phyloP scores from a whole-genome alignment of 2,113 vertebrate species.

The Bambusicola thoracicus region DNA sequence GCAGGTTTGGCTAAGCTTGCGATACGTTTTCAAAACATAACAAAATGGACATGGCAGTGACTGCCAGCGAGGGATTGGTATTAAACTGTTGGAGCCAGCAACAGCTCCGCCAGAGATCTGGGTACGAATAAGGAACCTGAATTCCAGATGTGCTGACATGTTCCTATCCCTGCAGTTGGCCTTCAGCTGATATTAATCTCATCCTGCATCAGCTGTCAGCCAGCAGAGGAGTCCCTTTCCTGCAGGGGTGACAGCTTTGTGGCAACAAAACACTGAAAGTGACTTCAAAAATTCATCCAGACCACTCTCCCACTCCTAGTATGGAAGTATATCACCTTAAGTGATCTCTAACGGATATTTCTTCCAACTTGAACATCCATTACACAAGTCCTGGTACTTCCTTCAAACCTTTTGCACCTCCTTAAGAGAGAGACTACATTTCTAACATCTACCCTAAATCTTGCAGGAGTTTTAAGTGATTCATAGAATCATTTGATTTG shows the following conservation, averaged over 20 bases:
- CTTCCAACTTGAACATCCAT: not conserved
- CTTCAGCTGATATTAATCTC: conserved; percentile 19
- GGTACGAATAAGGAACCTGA: conserved; percentile 8
- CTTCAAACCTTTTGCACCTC: not conserved
- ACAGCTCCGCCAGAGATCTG: not conserved
- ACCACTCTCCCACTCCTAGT: not conserved
- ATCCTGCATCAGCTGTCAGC: conserved; percentile 27
- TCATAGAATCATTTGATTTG: not conserved
- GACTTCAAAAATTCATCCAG: not conserved
- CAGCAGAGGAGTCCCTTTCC: conserved; percentile 20
- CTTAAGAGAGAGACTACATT: not conserved
- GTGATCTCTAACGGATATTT: not conserved
- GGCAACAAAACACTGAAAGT: not conserved
- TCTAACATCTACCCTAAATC: not conserved
- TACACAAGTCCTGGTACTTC: not conserved
- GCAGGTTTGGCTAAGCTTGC: not conserved
- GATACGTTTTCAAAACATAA: not conserved
- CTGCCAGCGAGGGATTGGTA: not conserved
- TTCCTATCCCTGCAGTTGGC: not conserved
- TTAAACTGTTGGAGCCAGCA: not conserved
- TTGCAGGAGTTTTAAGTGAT: not conserved
- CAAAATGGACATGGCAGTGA: not conserved
- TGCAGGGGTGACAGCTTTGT: not conserved
- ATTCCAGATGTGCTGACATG: conserved; percentile 6
- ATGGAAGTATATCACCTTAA: not conserved